phyloP scores from a whole-genome alignment of 2,797 vertebrate genomes.

The Spheniscus humboldti region DNA sequence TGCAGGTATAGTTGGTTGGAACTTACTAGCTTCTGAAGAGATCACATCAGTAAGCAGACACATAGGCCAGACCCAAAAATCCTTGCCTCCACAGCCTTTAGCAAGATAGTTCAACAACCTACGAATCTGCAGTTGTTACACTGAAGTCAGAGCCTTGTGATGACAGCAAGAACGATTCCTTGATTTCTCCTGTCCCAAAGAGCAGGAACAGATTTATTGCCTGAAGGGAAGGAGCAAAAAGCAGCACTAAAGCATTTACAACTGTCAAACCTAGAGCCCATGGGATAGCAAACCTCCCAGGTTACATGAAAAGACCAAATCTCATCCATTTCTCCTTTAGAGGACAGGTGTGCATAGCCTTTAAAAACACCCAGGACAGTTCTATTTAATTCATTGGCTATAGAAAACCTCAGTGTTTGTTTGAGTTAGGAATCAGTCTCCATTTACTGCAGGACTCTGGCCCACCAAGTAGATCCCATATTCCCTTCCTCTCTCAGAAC shows the following conservation, averaged over 20 bases:
- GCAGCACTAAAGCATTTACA: background rate
- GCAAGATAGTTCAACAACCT: background rate
- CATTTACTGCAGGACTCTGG: background rate
- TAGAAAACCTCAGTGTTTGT: background rate
- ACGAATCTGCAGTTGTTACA: background rate
- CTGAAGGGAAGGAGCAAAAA: background rate
- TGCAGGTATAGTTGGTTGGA: background rate
- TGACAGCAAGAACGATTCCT: background rate
- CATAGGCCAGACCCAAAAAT: background rate
- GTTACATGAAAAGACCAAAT: background rate
- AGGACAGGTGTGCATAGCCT: background rate
- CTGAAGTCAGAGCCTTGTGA: background rate
- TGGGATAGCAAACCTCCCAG: background rate
- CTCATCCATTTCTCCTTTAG: background rate
- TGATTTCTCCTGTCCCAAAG: background rate
- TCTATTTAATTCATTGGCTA: background rate
- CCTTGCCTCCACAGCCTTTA: background rate
- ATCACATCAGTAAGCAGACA: background rate
- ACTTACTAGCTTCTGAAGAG: background rate
- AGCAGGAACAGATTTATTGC: background rate
- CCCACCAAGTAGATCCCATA: background rate
- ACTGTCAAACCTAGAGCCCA: rapidly evolving
- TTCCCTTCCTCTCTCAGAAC: background rate
- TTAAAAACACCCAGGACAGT: background rate
- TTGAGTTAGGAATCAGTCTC: background rate